A percentile compares a stretch with the other conserved stretches of the same genome.
phyloP scores from a whole-genome alignment of 2,797 vertebrate species.

The Poecilia velifera region DNA sequence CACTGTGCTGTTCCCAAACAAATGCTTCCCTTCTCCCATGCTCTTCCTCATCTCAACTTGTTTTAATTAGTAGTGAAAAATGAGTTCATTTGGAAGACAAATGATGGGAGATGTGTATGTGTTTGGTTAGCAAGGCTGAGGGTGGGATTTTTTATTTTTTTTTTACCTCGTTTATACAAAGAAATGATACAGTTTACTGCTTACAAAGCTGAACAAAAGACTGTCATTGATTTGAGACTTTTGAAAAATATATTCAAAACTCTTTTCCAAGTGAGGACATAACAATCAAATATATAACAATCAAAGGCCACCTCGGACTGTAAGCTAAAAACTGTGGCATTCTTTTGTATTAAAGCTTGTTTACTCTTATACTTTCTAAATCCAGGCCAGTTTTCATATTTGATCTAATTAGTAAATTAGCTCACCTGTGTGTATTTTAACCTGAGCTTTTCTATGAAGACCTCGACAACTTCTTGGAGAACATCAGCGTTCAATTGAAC shows the following conservation, averaged over 20 bases:
- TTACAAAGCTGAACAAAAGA: slow-evolving; percentile 22
- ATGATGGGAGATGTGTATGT: slow-evolving; percentile 73
- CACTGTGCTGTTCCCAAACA: slow-evolving; percentile 75
- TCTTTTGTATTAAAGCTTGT: neutral
- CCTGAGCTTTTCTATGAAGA: neutral
- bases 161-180: slow-evolving; percentile 37
- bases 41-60: slow-evolving; percentile 74
- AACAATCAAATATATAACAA: neutral
- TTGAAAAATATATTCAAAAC: neutral
- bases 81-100: slow-evolving; percentile 83
- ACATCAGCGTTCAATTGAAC: neutral
- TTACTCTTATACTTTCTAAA: neutral
- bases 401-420: neutral
- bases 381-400: neutral
- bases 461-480: neutral
- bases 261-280: neutral
- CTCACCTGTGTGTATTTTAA: neutral
- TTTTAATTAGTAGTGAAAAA: slow-evolving; percentile 85
- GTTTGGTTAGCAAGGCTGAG: slow-evolving; percentile 75
- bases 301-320: neutral
- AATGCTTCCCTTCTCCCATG: slow-evolving; percentile 72
- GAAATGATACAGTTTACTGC: slow-evolving; percentile 38
- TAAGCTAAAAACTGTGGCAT: neutral
- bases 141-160: slow-evolving; percentile 38
- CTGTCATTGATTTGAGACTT: slow-evolving; percentile 11